Evolutionary conservation across 2,797 vertebrate species (phyloP), one percentile per base, ranked within the genome.

Genomic region (Okamejei kenojei): DNA sequence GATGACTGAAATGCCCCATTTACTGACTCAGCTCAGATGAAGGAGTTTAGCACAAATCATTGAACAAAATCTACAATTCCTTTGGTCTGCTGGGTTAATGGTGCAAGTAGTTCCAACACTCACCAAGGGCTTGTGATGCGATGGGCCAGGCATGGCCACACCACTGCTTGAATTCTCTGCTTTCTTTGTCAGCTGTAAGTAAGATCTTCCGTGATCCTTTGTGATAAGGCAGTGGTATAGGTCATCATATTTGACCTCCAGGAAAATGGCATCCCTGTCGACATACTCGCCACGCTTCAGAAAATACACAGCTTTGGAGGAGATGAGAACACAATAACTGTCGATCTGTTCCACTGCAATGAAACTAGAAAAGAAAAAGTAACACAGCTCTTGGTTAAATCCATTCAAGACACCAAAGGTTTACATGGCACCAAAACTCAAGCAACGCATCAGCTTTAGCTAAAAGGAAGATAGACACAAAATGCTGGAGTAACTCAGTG

Each of bases 191-290:
- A 99, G 96, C 95, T 99, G 99, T 92, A 99, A 97, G 0, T 99
- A 99, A 0, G 99, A 97, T 35, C 98, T 98, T 38, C 98, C 98
- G 0, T 99, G 98, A 94, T 99, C 99, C 95, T 97, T 99, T 11
- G 98, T 99, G 94, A 99, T 98, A 17, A 99, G 97, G 95, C 99
- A 99, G 96, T 99, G 99, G 95, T 98, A 99, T 81, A 99, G 98
- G 94, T 99, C 98, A 0, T 99, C 98, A 0, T 99, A 99, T 94
- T 98, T 99, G 94, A 99, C 98, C 95, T 99, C 98, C 1, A 99
- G 96, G 96, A 99, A 98, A 94, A 99, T 98, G 94, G 98, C 97
- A 19, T 99, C 99, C 0, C 98, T 97, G 94, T 99, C 98, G 0
- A 96, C 95, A 0, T 95, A 97, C 19, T 99, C 98, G 0, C 97